Percentiles rank a stretch among this genome's conserved stretches.
Evolutionary conservation across 2,113 vertebrate genomes (phyloP).

Genomic region (Ahaetulla prasina): DNA sequence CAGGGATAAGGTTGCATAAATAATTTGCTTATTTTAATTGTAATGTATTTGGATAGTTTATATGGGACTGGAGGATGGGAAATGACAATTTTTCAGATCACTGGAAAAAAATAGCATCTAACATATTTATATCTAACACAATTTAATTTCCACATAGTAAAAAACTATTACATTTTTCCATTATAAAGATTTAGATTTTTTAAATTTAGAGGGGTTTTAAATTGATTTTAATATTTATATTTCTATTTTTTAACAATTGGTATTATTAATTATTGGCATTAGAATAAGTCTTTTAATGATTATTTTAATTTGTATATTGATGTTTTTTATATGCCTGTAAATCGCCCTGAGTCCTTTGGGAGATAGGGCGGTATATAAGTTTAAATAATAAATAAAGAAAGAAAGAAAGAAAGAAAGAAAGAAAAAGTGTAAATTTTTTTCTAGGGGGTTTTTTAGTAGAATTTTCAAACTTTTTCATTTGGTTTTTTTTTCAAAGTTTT

Average conservation of each 20-base stretch:
- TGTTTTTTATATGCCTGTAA: too few relatives aligned
- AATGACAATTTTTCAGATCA: background rate
- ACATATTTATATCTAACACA: background rate
- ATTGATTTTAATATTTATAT: too few relatives aligned
- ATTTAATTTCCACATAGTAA: background rate
- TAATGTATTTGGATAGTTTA: background rate
- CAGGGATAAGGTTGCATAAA: constrained; percentile 92
- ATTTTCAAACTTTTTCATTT: background rate
- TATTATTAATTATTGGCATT: too few relatives aligned
- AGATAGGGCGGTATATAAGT: too few relatives aligned
- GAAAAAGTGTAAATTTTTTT: background rate
- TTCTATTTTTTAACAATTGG: too few relatives aligned
- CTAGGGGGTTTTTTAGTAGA: background rate
- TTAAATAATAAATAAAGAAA: too few relatives aligned
- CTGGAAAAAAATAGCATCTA: background rate
- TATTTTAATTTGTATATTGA: too few relatives aligned
- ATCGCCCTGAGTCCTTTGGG: too few relatives aligned
- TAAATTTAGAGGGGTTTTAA: too few relatives aligned
- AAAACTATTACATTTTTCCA: background rate
- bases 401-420: too few relatives aligned
- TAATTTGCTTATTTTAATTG: constrained; percentile 16
- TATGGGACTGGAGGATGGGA: background rate
- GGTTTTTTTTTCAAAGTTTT: background rate
- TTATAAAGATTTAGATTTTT: too few relatives aligned
- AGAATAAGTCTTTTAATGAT: too few relatives aligned